Conservation (phyloP, 2,888 invertebrate species). For the Torymus auratus region DNA sequence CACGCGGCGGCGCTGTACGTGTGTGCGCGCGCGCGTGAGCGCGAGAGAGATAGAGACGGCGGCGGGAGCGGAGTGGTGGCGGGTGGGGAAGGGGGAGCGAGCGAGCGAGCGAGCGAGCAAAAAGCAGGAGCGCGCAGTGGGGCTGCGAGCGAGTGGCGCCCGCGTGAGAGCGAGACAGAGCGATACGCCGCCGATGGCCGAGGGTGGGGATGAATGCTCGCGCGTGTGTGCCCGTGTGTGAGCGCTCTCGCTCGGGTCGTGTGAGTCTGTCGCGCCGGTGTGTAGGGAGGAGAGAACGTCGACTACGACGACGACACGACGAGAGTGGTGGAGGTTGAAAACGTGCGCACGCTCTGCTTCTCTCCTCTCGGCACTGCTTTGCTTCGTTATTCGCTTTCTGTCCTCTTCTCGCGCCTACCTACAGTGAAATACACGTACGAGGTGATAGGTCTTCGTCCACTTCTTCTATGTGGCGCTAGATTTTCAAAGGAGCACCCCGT, state of each 20-base stretch:
- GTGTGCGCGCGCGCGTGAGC: constrained; percentile 46
- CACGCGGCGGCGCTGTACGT: constrained; percentile 44
- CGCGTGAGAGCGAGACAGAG: constrained; percentile 16
- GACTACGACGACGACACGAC: constrained; percentile 11
- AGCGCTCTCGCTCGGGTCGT: not conserved
- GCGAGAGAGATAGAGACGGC: constrained; percentile 40
- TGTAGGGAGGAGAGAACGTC: constrained; percentile 9
- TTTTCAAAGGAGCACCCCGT: not conserved
- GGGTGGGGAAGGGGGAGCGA: constrained; percentile 44
- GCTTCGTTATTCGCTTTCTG: too few relatives aligned
- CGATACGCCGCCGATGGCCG: too few relatives aligned
- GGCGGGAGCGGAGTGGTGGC: too few relatives aligned
- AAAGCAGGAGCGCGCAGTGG: constrained; percentile 41
- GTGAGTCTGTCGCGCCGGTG: not conserved
- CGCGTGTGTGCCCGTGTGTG: not conserved
- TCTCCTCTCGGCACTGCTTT: not conserved
- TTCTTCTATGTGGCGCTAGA: too few relatives aligned
- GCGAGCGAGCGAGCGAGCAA: constrained; percentile 47
- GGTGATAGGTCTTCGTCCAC: too few relatives aligned
- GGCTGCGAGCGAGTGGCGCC: constrained; percentile 45
- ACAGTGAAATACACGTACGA: too few relatives aligned
- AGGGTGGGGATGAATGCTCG: constrained; percentile 15
- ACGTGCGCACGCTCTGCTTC: constrained; percentile 21
- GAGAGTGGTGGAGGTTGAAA: constrained; percentile 32
- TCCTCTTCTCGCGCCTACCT: too few relatives aligned